Base-by-base conservation (phyloP, 2,797 vertebrate genomes). In the Borostomias antarcticus region DNA sequence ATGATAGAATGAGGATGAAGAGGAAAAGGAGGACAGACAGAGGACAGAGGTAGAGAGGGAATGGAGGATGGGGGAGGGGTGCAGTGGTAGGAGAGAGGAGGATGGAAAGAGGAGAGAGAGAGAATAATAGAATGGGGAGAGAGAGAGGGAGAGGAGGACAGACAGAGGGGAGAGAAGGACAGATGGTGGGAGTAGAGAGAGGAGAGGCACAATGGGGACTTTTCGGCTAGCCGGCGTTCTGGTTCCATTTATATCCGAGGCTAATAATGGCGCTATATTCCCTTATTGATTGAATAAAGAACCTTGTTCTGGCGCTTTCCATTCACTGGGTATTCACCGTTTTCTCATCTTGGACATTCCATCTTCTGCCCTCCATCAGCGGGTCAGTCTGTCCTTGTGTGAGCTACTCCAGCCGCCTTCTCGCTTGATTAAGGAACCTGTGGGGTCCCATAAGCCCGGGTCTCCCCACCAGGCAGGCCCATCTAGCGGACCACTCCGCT, bases 401-500 rank as follows among this genome's bases (percentile, higher is more conserved):
- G 54, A 57, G 54, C 3, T 4, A 57, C 19, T 35, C 6, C 3
- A 9, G 30, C 54, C 54, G 32, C 21, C 32, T 23, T 21, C n/a
- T 21, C 4, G 57, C 5, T 2, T 33, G 35, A 59, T 59, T 59
- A 59, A 21, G 7, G 33, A 59, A 7, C 35, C 21, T 33, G 25
- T n/a, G 6, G 57, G 35, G 35, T 2, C 52, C 28, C 30, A 21
- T 33, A 32, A 33, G 30, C 17, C 54, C 30, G 3, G 17, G 10
- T 26, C 33, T 40, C 9, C 19, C 29, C 37, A 30, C 35, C 28
- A 64, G 29, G 54, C 48, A 25, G 29, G 45, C 53, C 28, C 21
- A 50, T 45, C 54, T 52, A 54, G 64, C 51, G 70, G 53, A 69
- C 57, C 59, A 72, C 78, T 75, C 63, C 75, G 67, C 21, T 72